Base-by-base conservation (phyloP, 1,140 invertebrate species). In the Spodoptera litura region DNA sequence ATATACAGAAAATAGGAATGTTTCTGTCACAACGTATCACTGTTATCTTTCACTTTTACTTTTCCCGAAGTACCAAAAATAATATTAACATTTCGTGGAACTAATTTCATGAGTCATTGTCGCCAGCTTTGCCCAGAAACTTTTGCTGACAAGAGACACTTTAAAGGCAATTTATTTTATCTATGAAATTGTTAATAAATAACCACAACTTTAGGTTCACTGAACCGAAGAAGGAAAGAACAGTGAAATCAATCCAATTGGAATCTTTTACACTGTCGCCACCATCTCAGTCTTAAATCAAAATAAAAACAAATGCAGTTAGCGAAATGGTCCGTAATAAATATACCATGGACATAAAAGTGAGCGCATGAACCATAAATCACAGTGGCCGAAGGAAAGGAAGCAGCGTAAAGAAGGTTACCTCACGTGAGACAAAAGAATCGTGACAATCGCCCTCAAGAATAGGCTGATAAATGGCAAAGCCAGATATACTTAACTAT, bases 371-470 rank as follows among this genome's bases (percentile, higher is more conserved):
- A 72, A 61, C 79, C 52, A 83, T 85, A 87, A 85, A 83, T 86
- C 83, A 85, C 66, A 82, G 83, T 82, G 59, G 61, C 79, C 78
- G 71, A 72, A 58, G 68, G 66, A 78, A 79, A 82, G 59, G 66
- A 71, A 49, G 58, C 72, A 66, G 83, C 82, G 81, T 82, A 79
- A 76, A 79, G 64, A 85, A 84, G 66, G 71, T 72, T 56, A 59
- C 68, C 74, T 78, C 81, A 81, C 78, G 75, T 83, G 68, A 84
- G 80, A 85, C 81, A 85, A 86, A 84, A 74, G 78, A 81, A 68
- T 35, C 66, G 75, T 75, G 78, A 72, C 64, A 75, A 75, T 75
- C 64, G 80, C 61, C 78, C 35, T 59, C 70, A 71, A 84, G 81
- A 82, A 83, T 78, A 61, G 74, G 77, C 79, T 79, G 82, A 85